A percentile compares a stretch with the other conserved stretches of the same genome.
phyloP scores from a whole-genome alignment of 1,140 invertebrate genomes.

The Psilanteris sp. region DNA sequence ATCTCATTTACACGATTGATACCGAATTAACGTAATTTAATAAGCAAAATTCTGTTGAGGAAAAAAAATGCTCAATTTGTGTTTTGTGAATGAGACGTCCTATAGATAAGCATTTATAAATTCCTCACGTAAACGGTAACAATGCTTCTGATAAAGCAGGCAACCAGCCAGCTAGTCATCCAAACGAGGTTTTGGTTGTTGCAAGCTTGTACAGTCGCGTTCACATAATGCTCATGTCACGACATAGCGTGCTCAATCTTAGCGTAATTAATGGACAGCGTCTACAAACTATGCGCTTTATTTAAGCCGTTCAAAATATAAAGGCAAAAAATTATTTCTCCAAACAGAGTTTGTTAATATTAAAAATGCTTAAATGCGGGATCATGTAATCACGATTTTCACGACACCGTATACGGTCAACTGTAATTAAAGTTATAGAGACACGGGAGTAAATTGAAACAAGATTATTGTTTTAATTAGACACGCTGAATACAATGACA shows the following conservation, averaged over 20 bases:
- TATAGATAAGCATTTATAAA: conserved; percentile 43
- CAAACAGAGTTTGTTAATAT: background rate
- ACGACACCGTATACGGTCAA: too few species aligned
- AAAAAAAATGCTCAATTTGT: conserved; percentile 35
- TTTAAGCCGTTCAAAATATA: conserved; percentile 41
- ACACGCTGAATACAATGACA: background rate
- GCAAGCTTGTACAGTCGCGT: conserved; percentile 36
- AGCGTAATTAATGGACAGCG: conserved; percentile 59
- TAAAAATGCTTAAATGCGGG: conserved; percentile 12
- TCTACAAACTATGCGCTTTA: conserved; percentile 54
- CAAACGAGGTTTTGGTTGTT: conserved; percentile 35
- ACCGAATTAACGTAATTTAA: conserved; percentile 49
- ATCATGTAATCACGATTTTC: background rate
- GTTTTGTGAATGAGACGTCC: conserved; percentile 29
- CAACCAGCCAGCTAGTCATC: conserved; percentile 44
- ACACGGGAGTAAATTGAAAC: background rate
- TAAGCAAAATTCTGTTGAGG: conserved; percentile 40
- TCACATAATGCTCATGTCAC: conserved; percentile 57
- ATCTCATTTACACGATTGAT: conserved; percentile 29
- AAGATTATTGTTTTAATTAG: conserved; percentile 12
- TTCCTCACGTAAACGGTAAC: conserved; percentile 50
- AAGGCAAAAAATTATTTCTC: too few species aligned
- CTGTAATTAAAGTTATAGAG: conserved; percentile 8
- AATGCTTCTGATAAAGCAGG: conserved; percentile 40
- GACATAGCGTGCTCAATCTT: conserved; percentile 55